Evolutionary conservation across 2,888 invertebrate species (phyloP), one percentile per base, ranked within the genome.

Genomic region (Tipula unca): DNA sequence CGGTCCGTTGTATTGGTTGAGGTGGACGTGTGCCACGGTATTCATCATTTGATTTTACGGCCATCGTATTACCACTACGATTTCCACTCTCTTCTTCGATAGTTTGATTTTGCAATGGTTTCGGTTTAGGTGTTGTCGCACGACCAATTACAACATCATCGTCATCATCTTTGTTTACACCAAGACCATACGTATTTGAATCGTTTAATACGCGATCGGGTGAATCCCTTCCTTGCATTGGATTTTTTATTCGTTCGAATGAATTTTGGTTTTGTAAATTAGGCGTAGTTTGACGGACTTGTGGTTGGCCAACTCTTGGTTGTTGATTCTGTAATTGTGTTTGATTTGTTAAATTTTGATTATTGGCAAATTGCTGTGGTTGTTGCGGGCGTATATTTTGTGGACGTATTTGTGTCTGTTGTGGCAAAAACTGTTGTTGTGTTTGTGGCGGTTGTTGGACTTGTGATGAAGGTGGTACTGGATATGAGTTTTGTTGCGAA

Each of bases 81-180:
- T 69, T 69, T 3, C 69, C 25, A 48, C 25, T 29, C 39, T 39
- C 39, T 29, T 32, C 32, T 14, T 36, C 29, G 25, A 17, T 29
- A 25, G 10, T 29, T 29, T 29, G 29, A 25, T 29, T 82, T 29
- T 82, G 29, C 13, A 29, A 25, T 35, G 84, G 84, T 82, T 29
- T 25, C 8, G 29, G 29, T 54, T 29, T 48, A 20, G 91, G 90
- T 3, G 90, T 90, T 14, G 89, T 88, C 3, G 90, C 90, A 86
- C 89, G 90, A 13, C 90, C 91, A 88, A 91, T 89, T 86, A 91
- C 87, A 35, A 90, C 90, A 87, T 91, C 91, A 87, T 90, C 90
- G 42, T 91, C 91, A 86, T 91, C 90, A 48, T 90, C 90, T 85
- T 89, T 17, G 32, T 29, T 54, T 17, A 36, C 29, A n/a, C n/a